Evolutionary conservation across 2,797 vertebrate species (phyloP).

Genomic region (Phyllotis vaccarum): DNA sequence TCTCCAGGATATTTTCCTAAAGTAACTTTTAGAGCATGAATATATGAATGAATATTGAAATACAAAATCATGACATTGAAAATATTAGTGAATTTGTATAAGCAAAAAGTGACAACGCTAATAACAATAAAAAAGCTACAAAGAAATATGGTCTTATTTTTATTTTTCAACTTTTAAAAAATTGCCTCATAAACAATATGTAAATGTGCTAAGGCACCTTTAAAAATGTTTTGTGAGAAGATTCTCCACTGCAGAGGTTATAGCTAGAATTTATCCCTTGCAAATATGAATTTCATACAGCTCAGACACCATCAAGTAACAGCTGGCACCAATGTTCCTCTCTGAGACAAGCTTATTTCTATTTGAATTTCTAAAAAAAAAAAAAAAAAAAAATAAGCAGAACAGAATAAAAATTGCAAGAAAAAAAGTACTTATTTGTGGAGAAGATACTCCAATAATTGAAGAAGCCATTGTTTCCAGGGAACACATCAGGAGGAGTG

Average conservation of each 20-base stretch:
- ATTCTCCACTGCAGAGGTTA: constrained; percentile 8
- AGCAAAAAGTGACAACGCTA: background rate
- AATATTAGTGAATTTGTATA: constrained; percentile 53
- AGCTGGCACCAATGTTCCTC: constrained; percentile 42
- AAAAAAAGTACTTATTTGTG: constrained; percentile 43
- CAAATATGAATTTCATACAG: constrained; percentile 54
- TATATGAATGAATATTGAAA: constrained; percentile 59
- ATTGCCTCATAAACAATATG: constrained; percentile 59
- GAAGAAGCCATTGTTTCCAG: background rate
- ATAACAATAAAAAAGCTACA: constrained; percentile 43
- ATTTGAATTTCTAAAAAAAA: constrained; percentile 64
- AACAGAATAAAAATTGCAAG: background rate
- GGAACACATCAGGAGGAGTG: background rate
- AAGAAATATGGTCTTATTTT: constrained; percentile 25
- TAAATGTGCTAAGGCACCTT: constrained; percentile 52
- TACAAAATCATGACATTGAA: constrained; percentile 49
- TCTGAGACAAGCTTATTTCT: constrained; percentile 56
- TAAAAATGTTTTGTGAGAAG: constrained; percentile 42
- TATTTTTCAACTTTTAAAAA: constrained; percentile 51
- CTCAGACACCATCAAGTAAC: constrained; percentile 56
- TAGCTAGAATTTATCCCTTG: constrained; percentile 46
- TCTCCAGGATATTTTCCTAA: constrained; percentile 23
- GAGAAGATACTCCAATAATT: constrained; percentile 16
- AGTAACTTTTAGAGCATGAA: constrained; percentile 64
- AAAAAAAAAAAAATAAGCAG: constrained; percentile 53